Conservation (phyloP, 2,888 invertebrate species). For the Eumacrocentrus americanus region DNA sequence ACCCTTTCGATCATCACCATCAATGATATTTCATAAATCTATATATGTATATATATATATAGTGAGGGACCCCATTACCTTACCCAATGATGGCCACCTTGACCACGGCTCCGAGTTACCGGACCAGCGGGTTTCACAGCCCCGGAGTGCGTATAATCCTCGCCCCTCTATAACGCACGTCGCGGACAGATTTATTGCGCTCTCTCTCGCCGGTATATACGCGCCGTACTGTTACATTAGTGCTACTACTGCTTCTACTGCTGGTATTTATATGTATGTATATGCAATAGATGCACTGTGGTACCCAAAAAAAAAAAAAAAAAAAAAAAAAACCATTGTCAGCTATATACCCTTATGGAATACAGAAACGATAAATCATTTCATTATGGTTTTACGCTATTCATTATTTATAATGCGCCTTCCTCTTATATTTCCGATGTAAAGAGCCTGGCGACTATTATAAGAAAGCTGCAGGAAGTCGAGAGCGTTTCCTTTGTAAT, state of each 20-base stretch:
- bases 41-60: no score
- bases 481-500: constrained; percentile 18
- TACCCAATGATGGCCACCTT: constrained; percentile 34
- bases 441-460: constrained; percentile 5
- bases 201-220: constrained; percentile 21
- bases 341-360: constrained; percentile 34
- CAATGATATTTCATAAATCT: no score
- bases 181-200: constrained; percentile 37
- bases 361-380: constrained; percentile 48
- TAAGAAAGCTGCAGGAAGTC: neutral
- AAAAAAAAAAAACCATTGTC: constrained; percentile 46
- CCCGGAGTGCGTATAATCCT: constrained; percentile 8
- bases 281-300: neutral
- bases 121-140: constrained; percentile 30
- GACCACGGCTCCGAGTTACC: constrained; percentile 35
- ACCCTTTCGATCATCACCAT: neutral
- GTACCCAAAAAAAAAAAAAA: constrained; percentile 14
- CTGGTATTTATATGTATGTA: constrained; percentile 16
- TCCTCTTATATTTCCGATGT: constrained; percentile 39
- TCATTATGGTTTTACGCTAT: constrained; percentile 45
- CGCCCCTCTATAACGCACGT: constrained; percentile 26
- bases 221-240: constrained; percentile 17
- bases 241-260: constrained; percentile 15
- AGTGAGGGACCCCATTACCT: no score
- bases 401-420: constrained; percentile 48